Evolutionary conservation across 2,113 vertebrate genomes (phyloP), one percentile per base, ranked within the genome.

Genomic region (Empidonax traillii): DNA sequence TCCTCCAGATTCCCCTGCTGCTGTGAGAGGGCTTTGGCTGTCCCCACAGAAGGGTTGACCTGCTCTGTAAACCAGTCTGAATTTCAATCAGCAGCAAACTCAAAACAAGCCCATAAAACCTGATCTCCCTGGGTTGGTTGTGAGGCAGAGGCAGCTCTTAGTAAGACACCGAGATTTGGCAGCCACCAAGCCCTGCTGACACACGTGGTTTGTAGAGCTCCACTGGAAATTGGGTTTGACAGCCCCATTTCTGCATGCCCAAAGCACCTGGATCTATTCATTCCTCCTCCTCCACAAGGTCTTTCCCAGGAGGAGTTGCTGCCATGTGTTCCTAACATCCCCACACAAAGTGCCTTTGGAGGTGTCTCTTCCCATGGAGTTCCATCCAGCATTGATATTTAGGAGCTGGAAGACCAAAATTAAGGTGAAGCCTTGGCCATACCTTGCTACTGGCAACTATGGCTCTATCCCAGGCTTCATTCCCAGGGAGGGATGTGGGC

Each of bases 261-360:
- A 46, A 2, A 79, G 53, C 47, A 30, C 5, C 3, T 44, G 59
- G 62, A 75, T 39, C 62, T 56, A 71, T 16, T 30, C 41, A 1
- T 18, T 52, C n/a, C 69, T 76, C 25, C 49, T 88, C 51, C 33
- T 72, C 33, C 23, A 0, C 21, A 3, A 16, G 22, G 19, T 55
- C 35, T 87, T 87, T 52, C 37, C 43, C 22, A 53, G 51, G 46
- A 69, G 33, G 25, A 13, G 2, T 6, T 0, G 0, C 59, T 25
- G 49, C 55, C 2, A 0, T 0, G 0, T 3, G 9, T 7, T 28
- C 55, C 14, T 55, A 2, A 16, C 0, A 0, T 27, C 27, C 47
- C 58, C 58, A 12, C 2, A 5, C 5, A 21, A 39, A 76, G 59
- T 17, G 9, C 27, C 16, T 33, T 9, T 27, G 47, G 25, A 25